Evolutionary conservation across 2,888 invertebrate genomes (phyloP).

Genomic region (Crocallis elinguaria): DNA sequence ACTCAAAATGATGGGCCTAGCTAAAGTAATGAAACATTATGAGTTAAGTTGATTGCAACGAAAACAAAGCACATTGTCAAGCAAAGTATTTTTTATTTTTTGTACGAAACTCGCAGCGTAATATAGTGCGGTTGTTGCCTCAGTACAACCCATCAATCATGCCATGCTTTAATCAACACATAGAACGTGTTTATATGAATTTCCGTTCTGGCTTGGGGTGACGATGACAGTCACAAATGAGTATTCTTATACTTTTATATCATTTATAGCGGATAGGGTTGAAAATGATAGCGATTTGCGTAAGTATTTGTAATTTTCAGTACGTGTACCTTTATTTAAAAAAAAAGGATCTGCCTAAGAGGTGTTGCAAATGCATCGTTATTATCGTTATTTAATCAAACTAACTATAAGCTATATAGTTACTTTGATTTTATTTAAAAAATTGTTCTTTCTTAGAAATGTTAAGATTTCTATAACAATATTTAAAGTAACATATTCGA

Average conservation of each 20-base stretch:
- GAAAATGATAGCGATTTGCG: background rate
- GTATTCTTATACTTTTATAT: constrained; percentile 8
- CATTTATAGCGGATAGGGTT: background rate
- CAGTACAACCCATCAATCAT: constrained; percentile 17
- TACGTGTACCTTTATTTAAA: too few species aligned
- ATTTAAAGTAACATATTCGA: too few species aligned
- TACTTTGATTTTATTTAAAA: too few species aligned
- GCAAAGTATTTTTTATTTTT: background rate
- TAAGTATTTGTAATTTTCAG: too few species aligned
- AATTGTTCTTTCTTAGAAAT: too few species aligned
- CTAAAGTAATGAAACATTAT: constrained; percentile 31
- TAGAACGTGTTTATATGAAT: constrained; percentile 19
- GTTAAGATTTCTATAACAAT: too few species aligned
- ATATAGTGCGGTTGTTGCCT: constrained; percentile 9
- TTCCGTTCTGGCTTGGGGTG: constrained; percentile 12
- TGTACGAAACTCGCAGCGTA: constrained; percentile 1
- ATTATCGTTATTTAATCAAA: too few species aligned
- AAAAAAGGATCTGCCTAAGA: too few species aligned
- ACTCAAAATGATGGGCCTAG: too few species aligned
- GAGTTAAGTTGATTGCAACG: constrained; percentile 2
- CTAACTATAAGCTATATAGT: too few species aligned
- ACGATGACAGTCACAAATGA: constrained; percentile 22
- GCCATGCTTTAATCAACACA: constrained; percentile 16
- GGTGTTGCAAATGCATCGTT: too few species aligned
- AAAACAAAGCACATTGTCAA: constrained; percentile 14